Conservation (phyloP, 2,113 vertebrate species). For the Caloenas nicobarica region DNA sequence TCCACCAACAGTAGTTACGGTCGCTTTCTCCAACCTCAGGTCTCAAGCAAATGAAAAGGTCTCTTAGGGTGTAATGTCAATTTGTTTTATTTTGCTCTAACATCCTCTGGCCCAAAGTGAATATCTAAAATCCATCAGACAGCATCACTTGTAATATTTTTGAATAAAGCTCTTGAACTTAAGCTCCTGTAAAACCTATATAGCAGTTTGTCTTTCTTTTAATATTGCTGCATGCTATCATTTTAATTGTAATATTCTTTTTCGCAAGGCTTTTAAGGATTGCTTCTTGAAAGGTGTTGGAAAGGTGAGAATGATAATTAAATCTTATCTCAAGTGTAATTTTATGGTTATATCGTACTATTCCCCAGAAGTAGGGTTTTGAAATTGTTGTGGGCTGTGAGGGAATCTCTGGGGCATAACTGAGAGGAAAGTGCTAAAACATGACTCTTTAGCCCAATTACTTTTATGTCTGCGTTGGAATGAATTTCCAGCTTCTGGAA, state of each 20-base stretch:
- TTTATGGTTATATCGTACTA: constrained; percentile 82
- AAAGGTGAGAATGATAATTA: constrained; percentile 89
- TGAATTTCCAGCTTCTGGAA: constrained; percentile 73
- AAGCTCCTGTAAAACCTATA: constrained; percentile 39
- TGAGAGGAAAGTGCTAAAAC: constrained; percentile 83
- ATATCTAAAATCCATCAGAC: constrained; percentile 66
- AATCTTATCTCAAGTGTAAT: constrained; percentile 83
- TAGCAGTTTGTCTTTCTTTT: constrained; percentile 70
- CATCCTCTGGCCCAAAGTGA: constrained; percentile 37
- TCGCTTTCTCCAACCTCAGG: background rate
- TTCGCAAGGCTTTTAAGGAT: constrained; percentile 76
- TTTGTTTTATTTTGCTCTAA: constrained; percentile 59
- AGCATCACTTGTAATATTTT: constrained; percentile 64
- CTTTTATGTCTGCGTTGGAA: constrained; percentile 77
- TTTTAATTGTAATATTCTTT: constrained; percentile 67
- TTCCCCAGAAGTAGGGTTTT: constrained; percentile 79
- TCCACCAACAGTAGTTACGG: background rate
- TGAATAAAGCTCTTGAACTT: constrained; percentile 62
- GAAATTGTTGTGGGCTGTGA: constrained; percentile 77
- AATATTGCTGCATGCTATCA: constrained; percentile 69
- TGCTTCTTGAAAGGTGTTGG: constrained; percentile 81
- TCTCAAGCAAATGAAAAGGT: constrained; percentile 12
- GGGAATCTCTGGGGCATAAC: constrained; percentile 76
- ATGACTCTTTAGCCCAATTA: constrained; percentile 77
- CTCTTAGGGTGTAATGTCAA: background rate